Evolutionary conservation across 1,140 invertebrate genomes (phyloP), one percentile per base, ranked within the genome.

Genomic region (Drosophila kurseongensis): DNA sequence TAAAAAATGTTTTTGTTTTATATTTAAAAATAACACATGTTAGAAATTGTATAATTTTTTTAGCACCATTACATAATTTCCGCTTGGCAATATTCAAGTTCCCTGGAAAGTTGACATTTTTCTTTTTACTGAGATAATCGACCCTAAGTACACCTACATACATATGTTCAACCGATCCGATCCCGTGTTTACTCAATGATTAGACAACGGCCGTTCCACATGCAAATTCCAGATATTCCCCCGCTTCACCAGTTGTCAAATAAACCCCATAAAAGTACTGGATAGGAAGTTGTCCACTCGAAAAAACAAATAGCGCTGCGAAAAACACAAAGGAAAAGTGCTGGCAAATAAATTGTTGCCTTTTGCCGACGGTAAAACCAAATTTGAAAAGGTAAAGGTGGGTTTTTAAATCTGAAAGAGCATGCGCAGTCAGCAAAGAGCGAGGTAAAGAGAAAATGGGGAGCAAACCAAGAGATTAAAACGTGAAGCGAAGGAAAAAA

Each of bases 121-220:
- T 23, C 23, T 23, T 23, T 23, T 51, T 44, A 12, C n/a, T 5
- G 35, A 9, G 62, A 29, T 29, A 51, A 51, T 51, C 48, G 29
- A 51, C 29, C 48, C 48, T 23, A 32, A 35, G 29, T 72, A 80
- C 80, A 83, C 77, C 78, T 59, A 66, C 75, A 45, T 63, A 23
- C 7, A 16, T 5, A 16, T 5, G 18, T 23, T 23, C 16, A 47
- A 8, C 32, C 36, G 52, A 58, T 32, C 14, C 48, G 27, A 59
- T 14, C n/a, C 29, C n/a, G n/a, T 83, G 57, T 84, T 85, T 84
- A 65, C 73, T 77, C 42, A 80, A 73, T 85, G 81, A 84, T 84
- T 84, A 84, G 81, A 84, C 77, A 84, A 84, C 72, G 76, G 73
- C 68, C 58, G 50, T 58, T 78, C 47, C 48, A 66, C 76, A 85